These are phyloP conservation scores for Scolopax bukidnonensis DNA, from an alignment of 2,797 vertebrate species.

Conservation along the genomic window DNA sequence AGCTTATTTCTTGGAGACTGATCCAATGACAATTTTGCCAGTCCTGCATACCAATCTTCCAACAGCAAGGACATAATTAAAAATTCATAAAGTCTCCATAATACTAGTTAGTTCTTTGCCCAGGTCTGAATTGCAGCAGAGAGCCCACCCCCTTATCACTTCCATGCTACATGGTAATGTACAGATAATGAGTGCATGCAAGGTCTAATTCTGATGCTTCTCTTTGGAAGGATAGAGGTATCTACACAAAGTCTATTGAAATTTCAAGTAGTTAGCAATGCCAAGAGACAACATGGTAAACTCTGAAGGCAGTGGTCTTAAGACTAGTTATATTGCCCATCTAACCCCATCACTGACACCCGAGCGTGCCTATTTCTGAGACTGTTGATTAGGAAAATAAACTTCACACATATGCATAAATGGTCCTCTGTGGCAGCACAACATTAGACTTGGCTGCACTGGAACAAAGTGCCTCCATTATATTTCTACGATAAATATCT, in stretches of 20 bases:
- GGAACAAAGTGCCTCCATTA: constrained; percentile 19
- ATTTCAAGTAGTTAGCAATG: neutral
- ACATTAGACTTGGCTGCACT: neutral
- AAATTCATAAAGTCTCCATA: neutral
- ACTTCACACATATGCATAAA: neutral
- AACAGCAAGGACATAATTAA: neutral
- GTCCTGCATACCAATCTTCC: neutral
- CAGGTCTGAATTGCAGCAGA: neutral
- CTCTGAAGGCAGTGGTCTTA: neutral
- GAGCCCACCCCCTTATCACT: neutral
- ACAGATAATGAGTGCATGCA: neutral
- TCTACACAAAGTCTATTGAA: neutral
- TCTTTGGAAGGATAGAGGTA: neutral
- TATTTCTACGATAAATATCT: constrained; percentile 21
- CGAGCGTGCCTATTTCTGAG: neutral
- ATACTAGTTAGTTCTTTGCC: neutral
- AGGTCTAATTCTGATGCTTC: neutral
- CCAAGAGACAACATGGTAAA: neutral
- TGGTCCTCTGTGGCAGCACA: neutral
- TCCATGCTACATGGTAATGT: neutral
- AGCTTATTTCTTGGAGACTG: neutral
- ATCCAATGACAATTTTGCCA: neutral
- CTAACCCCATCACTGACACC: neutral
- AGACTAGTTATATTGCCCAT: neutral
- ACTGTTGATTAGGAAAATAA: neutral